These are phyloP conservation scores for Okapia johnstoni DNA, from an alignment of 2,113 vertebrate species.

Conservation along the genomic window DNA sequence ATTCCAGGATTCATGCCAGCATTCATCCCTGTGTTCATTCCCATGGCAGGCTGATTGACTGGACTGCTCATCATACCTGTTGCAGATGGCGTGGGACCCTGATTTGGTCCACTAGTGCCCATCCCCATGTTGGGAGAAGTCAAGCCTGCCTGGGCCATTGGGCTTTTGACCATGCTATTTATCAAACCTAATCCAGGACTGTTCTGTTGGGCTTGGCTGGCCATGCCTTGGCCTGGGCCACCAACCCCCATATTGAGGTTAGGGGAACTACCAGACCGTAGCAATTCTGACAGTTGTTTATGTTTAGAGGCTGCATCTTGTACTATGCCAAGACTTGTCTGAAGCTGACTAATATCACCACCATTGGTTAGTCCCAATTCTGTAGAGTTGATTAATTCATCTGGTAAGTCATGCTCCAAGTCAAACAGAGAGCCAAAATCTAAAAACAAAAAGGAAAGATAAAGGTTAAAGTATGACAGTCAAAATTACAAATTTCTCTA, in stretches of 20 bases:
- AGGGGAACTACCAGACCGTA: slow-evolving; percentile 87
- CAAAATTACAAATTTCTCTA: neutral
- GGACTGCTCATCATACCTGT: slow-evolving; percentile 85
- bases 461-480: slow-evolving; percentile 37
- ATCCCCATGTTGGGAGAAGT: slow-evolving; percentile 83
- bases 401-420: slow-evolving; percentile 97
- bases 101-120: slow-evolving; percentile 81
- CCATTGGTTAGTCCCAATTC: slow-evolving; percentile 94
- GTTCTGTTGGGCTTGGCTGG: slow-evolving; percentile 81
- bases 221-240: slow-evolving; percentile 81
- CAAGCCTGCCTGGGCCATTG: slow-evolving; percentile 83
- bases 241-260: slow-evolving; percentile 87
- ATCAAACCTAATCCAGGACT: slow-evolving; percentile 86
- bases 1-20: slow-evolving; percentile 87
- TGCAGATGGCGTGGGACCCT: slow-evolving; percentile 80
- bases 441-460: slow-evolving; percentile 75
- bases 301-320: slow-evolving; percentile 98
- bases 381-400: slow-evolving; percentile 96
- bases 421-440: slow-evolving; percentile 98
- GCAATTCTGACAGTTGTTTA: slow-evolving; percentile 96
- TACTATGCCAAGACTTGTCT: slow-evolving; percentile 89
- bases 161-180: slow-evolving; percentile 88
- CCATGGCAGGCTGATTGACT: slow-evolving; percentile 84
- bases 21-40: slow-evolving; percentile 85
- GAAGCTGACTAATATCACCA: slow-evolving; percentile 91